Percentiles rank a stretch among this genome's conserved stretches.
These are phyloP conservation scores for Calliopum simillimum DNA, from an alignment of 2,888 invertebrate genomes.

Conservation along the genomic window DNA sequence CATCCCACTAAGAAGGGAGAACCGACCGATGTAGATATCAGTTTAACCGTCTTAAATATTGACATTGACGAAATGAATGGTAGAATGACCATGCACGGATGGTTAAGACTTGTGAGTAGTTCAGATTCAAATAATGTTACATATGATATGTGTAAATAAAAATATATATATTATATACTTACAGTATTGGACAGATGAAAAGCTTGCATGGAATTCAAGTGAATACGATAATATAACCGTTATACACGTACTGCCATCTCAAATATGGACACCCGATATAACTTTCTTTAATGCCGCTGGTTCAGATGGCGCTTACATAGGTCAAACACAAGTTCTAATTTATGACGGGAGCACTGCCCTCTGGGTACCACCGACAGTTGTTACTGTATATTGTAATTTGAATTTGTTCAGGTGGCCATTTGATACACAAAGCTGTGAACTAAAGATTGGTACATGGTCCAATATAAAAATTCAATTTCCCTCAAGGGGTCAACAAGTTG, in stretches of 20 bases:
- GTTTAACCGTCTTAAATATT: slow-evolving; percentile 74
- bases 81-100: slow-evolving; percentile 72
- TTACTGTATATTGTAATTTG: slow-evolving; percentile 74
- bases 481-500: slow-evolving; percentile 59
- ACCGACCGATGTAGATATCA: slow-evolving; percentile 62
- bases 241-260: slow-evolving; percentile 75
- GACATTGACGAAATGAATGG: slow-evolving; percentile 75
- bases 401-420: slow-evolving; percentile 81
- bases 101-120: slow-evolving; percentile 76
- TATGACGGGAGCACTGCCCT: slow-evolving; percentile 71
- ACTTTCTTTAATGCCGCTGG: slow-evolving; percentile 78
- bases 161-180: slow-evolving; percentile 3
- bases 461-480: slow-evolving; percentile 69
- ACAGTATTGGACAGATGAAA: slow-evolving; percentile 82
- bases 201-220: slow-evolving; percentile 77
- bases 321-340: slow-evolving; percentile 54
- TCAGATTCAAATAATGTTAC: too few relatives aligned
- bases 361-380: slow-evolving; percentile 78
- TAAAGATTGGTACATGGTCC: slow-evolving; percentile 82
- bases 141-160: neutral
- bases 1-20: slow-evolving; percentile 57
- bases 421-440: slow-evolving; percentile 75
- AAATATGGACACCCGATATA: slow-evolving; percentile 82
- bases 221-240: slow-evolving; percentile 75
- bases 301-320: slow-evolving; percentile 70